Evolutionary conservation across 2,113 vertebrate genomes (phyloP).

Genomic region (Cololabis saira): DNA sequence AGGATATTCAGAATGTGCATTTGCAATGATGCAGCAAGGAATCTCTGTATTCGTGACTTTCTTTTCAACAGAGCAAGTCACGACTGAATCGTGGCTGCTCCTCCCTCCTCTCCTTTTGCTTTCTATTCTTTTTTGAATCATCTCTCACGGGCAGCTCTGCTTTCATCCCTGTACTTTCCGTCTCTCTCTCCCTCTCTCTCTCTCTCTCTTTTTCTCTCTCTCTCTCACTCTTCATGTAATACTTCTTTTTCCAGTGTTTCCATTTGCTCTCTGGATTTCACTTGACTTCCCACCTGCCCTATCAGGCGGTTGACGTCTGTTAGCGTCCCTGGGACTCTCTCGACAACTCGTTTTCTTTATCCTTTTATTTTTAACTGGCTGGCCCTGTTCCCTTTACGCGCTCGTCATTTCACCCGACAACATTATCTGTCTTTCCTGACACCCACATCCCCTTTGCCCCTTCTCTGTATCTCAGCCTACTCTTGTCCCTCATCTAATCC

Average conservation of each 20-base stretch:
- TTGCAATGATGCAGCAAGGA: slow-evolving; percentile 36
- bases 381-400: slow-evolving; percentile 38
- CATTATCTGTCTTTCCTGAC: slow-evolving; percentile 16
- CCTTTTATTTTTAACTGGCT: slow-evolving; percentile 65
- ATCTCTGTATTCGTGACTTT: slow-evolving; percentile 68
- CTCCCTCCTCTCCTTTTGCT: slow-evolving; percentile 29
- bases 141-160: slow-evolving; percentile 66
- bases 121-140: slow-evolving; percentile 66
- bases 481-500: slow-evolving; percentile 74
- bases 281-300: slow-evolving; percentile 65
- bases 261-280: slow-evolving; percentile 53
- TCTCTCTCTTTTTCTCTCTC: slow-evolving; percentile 47
- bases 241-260: slow-evolving; percentile 41
- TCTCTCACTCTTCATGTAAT: slow-evolving; percentile 39
- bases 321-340: slow-evolving; percentile 59
- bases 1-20: slow-evolving; percentile 30
- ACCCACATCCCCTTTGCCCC: background rate
- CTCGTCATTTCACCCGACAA: slow-evolving; percentile 55
- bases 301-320: slow-evolving; percentile 50
- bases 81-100: slow-evolving; percentile 62
- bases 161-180: slow-evolving; percentile 64
- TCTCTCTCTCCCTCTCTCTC: no score
- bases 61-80: slow-evolving; percentile 68
- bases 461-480: slow-evolving; percentile 51
- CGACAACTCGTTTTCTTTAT: slow-evolving; percentile 39